Conservation (phyloP, 2,797 vertebrate genomes). For the Spatula clypeata region DNA sequence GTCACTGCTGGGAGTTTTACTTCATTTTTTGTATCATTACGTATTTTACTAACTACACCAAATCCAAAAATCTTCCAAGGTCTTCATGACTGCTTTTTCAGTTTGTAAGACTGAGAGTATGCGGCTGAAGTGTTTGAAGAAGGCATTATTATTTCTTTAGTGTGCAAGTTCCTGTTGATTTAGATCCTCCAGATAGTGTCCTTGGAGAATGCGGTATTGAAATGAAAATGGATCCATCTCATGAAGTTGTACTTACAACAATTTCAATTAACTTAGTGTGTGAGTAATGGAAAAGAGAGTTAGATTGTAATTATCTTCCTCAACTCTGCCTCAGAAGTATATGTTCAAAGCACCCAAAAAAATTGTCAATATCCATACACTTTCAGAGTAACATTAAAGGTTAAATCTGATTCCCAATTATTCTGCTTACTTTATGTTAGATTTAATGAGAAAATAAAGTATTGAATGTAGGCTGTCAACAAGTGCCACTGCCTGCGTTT, state of each 20-base stretch:
- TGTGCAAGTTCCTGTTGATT: conserved; percentile 43
- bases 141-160: conserved; percentile 1
- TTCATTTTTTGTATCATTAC: not conserved
- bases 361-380: not conserved
- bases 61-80: not conserved
- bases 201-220: conserved; percentile 7
- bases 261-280: conserved; percentile 34
- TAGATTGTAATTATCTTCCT: conserved; percentile 26
- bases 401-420: conserved; percentile 20
- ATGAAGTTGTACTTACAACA: conserved; percentile 11
- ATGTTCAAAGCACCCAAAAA: conserved; percentile 23
- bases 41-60: not conserved
- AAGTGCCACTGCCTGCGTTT: not conserved
- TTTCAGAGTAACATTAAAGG: not conserved
- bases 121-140: not conserved
- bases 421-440: not conserved
- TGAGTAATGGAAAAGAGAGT: conserved; percentile 17
- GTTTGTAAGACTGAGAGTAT: not conserved
- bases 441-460: conserved; percentile 14
- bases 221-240: conserved; percentile 47
- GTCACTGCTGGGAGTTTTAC: not conserved
- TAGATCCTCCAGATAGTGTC: not conserved
- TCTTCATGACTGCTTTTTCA: not conserved
- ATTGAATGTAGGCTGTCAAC: not conserved
- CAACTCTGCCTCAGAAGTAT: not conserved